Base-by-base conservation (phyloP, 2,888 invertebrate species). In the Amiota mariae region DNA sequence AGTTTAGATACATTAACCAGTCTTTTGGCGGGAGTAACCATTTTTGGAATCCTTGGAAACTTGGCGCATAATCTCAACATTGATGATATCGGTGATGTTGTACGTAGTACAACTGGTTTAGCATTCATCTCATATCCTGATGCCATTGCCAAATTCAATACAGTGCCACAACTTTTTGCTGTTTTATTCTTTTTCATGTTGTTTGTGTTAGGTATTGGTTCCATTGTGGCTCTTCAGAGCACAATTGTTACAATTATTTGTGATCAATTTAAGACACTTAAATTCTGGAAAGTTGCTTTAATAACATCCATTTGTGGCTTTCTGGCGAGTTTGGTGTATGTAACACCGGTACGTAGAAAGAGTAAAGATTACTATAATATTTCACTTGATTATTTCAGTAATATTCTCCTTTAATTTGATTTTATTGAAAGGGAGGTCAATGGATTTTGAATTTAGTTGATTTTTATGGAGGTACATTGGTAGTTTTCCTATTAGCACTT, bases 71-170 rank as follows among this genome's bases (percentile, higher is more conserved):
- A 93, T 82, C 89, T 91, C 68, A 90, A 91, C 0, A 88, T 89
- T 13, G 91, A 92, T 8, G 92, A 93, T 11, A 93, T 95, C 2
- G 85, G 90, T 0, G 89, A 92, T 0, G 94, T 95, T 1, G 92
- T 96, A 0, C 93, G 93, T 4, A 93, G 94, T 47, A 96, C 96
- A 10, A 93, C 95, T 0, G 95, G 95, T 0, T 89, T 96, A 70
- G 96, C 96, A 1, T 96, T 96, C 85, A 92, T 96, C 73, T 95
- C 95, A 0, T 96, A 96, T 88, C 96, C 96, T 1, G 95, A 95
- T 85, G 96, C 96, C 1, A 93, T 96, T 72, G 92, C 95, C 0
- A 93, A 95, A 84, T 95, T 96, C 78, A 91, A 92, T 54, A 90
- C 92, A 13, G 92, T 94, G 10, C 95, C 96, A 1, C 96, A 85